Conservation (phyloP, 2,888 invertebrate species). For the Choreutis nemorana region DNA sequence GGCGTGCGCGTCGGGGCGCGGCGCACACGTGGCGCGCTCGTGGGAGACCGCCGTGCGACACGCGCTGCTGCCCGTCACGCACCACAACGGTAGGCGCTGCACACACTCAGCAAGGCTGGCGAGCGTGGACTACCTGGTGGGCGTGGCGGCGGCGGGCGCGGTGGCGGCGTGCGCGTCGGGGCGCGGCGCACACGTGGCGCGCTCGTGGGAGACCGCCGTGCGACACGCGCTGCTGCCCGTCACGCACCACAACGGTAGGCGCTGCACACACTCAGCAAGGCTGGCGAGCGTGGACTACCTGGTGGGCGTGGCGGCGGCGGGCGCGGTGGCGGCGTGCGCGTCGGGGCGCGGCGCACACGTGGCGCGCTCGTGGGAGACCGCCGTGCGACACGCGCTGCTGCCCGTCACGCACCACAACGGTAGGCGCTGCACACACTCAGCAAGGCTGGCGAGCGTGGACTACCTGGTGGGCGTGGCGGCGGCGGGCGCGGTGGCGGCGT, state of each 20-base stretch:
- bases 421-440: conserved; percentile 59
- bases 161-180: conserved; percentile 86
- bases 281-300: conserved; percentile 84
- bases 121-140: conserved; percentile 88
- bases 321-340: conserved; percentile 74
- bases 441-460: conserved; percentile 79
- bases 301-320: conserved; percentile 85
- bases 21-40: conserved; percentile 87
- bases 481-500: conserved; percentile 68
- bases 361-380: conserved; percentile 94
- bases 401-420: conserved; percentile 75
- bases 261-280: conserved; percentile 14
- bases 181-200: conserved; percentile 86
- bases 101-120: neutral
- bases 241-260: conserved; percentile 47
- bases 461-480: conserved; percentile 95
- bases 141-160: conserved; percentile 75
- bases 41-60: conserved; percentile 96
- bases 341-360: conserved; percentile 89
- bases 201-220: conserved; percentile 94
- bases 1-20: conserved; percentile 89
- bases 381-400: conserved; percentile 91
- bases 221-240: conserved; percentile 95
- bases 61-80: conserved; percentile 92
- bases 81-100: conserved; percentile 16